Evolutionary conservation across 1,140 invertebrate species (phyloP), one percentile per base, ranked within the genome.

Genomic region (Drosophila triauraria): DNA sequence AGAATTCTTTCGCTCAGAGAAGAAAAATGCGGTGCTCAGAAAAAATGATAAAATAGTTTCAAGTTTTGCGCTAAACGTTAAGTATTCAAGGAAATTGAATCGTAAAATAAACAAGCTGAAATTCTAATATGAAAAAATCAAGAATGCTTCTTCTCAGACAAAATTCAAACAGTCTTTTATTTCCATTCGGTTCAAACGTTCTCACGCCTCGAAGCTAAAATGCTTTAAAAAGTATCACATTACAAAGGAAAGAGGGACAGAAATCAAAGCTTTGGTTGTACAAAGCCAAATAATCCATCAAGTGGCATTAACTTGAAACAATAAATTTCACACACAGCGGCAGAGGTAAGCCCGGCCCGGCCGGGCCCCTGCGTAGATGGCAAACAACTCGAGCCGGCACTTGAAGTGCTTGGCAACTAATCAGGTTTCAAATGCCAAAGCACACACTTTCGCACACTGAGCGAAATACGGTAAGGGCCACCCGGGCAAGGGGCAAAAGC

Each of bases 301-400:
- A 91, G 87, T 91, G 88, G 83, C 75, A 91, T 91, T 91, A 91
- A 84, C 80, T 91, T 91, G 83, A 87, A 84, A 88, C 88, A 91
- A 91, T 91, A 91, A 91, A 91, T 91, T 87, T 76, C 63, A 72
- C 80, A 80, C 84, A 82, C 84, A 75, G 63, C 69, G 68, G 59
- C 72, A 59, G 60, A 63, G 56, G 35, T 57, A 71, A 50, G 67
- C 48, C 27, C 35, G 3, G 30, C 51, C 44, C 67, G 5, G 30
- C 51, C 44, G 51, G 9, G 67, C 40, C 20, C 44, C 67, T 42
- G 12, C 27, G 30, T 27, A 42, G 46, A 32, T 68, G 25, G 35
- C 59, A 20, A 67, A 67, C 61, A 68, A 51, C 46, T 51, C 32
- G 60, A 63, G 42, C 62, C 35, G 35, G 74, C 84, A 87, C 84